A percentile compares a stretch with the other conserved stretches of the same genome.
Evolutionary conservation across 2,797 vertebrate species (phyloP).

Genomic region (Intellagama lesueurii): DNA sequence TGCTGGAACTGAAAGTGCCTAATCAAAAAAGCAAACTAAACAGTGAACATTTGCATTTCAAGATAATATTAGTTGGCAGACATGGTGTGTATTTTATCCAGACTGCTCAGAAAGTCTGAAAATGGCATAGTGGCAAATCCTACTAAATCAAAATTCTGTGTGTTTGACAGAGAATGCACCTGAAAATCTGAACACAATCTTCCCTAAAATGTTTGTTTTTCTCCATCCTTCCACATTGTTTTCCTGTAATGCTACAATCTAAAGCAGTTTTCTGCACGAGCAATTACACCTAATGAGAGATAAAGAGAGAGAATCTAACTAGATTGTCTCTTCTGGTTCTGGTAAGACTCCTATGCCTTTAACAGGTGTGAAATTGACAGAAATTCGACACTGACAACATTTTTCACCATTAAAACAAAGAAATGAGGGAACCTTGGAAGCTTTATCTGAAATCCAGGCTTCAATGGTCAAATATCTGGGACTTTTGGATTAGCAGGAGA

Average conservation of each 20-base stretch:
- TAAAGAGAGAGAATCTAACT: not conserved
- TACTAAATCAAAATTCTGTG: constrained; percentile 64
- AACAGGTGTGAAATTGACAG: not conserved
- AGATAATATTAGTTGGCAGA: constrained; percentile 66
- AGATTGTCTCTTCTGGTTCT: not conserved
- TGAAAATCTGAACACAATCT: constrained; percentile 64
- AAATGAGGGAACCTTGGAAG: not conserved
- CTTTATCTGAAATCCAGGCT: not conserved
- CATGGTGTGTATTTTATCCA: constrained; percentile 64
- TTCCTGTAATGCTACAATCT: constrained; percentile 58
- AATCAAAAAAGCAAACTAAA: constrained; percentile 72
- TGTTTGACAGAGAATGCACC: constrained; percentile 66
- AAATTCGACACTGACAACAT: not conserved
- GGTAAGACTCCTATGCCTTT: not conserved
- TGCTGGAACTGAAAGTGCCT: constrained; percentile 60
- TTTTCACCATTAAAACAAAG: not conserved
- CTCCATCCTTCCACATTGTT: constrained; percentile 55
- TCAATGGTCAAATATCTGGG: not conserved
- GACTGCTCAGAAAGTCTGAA: constrained; percentile 62
- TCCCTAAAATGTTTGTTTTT: constrained; percentile 66
- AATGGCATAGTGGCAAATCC: constrained; percentile 64
- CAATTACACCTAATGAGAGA: constrained; percentile 50
- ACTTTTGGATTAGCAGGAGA: not conserved
- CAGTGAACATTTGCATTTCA: constrained; percentile 58
- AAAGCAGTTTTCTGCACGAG: constrained; percentile 52